Evolutionary conservation across 2,797 vertebrate species (phyloP).

Genomic region (Clarias platycephalus): DNA sequence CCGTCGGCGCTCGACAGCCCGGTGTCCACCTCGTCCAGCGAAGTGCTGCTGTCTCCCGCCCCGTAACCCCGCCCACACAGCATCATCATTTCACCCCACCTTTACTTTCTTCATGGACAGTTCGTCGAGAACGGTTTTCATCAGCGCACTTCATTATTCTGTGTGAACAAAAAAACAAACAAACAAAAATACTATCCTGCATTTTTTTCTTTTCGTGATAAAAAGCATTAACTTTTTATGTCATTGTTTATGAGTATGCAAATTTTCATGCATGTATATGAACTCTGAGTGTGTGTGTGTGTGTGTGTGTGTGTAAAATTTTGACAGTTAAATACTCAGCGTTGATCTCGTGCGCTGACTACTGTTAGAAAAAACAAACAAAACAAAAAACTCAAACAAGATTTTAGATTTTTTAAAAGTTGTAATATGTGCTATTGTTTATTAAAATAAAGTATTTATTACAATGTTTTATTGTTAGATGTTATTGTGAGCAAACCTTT

Average conservation of each 20-base stretch:
- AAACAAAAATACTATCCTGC: neutral
- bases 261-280: conserved; percentile 25
- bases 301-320: neutral
- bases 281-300: conserved; percentile 3
- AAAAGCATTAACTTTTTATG: conserved; percentile 31
- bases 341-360: conserved; percentile 45
- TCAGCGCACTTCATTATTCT: neutral
- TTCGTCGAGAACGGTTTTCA: neutral
- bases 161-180: neutral
- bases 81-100: no score
- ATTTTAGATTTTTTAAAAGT: conserved; percentile 37
- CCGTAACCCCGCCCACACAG: conserved; percentile 17
- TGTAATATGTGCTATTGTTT: conserved; percentile 31
- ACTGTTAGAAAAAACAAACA: conserved; percentile 42
- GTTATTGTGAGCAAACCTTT: conserved; percentile 46
- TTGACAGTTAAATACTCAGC: neutral
- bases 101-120: neutral
- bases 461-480: conserved; percentile 53
- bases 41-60: conserved; percentile 36
- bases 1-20: conserved; percentile 41
- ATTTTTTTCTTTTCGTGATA: neutral
- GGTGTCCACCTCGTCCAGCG: conserved; percentile 38
- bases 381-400: neutral
- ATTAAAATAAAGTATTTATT: conserved; percentile 34
- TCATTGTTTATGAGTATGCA: conserved; percentile 23